Conservation (phyloP, 2,797 vertebrate species). For the Myiotriccus ornatus region DNA sequence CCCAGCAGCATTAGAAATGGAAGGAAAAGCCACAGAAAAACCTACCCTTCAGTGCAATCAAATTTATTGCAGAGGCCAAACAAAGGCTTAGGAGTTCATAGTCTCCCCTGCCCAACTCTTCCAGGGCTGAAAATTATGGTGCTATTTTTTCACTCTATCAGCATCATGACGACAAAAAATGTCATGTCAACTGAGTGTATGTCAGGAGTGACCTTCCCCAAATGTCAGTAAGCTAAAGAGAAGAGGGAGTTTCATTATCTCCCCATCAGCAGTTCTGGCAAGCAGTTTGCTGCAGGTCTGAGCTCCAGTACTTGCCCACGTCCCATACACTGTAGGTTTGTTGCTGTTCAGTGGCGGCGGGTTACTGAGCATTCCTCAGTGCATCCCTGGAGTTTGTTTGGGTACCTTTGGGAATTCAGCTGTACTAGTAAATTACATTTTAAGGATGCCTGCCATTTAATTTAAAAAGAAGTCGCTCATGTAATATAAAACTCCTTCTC, state of each 20-base stretch:
- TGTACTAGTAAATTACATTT: constrained; percentile 5
- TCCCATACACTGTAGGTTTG: background rate
- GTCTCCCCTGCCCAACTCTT: background rate
- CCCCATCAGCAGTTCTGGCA: background rate
- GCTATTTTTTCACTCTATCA: background rate
- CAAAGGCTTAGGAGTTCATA: background rate
- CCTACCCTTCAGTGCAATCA: background rate
- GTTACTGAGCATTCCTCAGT: background rate
- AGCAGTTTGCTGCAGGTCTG: background rate
- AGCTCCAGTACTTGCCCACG: background rate
- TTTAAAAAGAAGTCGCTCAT: constrained; percentile 9
- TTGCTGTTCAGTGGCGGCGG: background rate
- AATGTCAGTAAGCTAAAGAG: background rate
- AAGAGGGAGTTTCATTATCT: background rate
- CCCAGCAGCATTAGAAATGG: background rate
- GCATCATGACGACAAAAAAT: background rate
- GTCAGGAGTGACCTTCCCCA: background rate
- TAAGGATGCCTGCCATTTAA: constrained; percentile 11
- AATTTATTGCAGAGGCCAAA: background rate
- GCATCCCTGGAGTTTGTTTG: background rate
- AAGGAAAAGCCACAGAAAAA: background rate
- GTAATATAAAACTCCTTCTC: constrained; percentile 30
- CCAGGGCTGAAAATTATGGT: background rate
- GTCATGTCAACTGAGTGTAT: background rate
- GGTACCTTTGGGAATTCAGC: constrained; percentile 19